Percentiles rank a stretch among this genome's conserved stretches.
These are phyloP conservation scores for Eudyptes chrysolophus DNA, from an alignment of 2,113 vertebrate species.

Conservation along the genomic window DNA sequence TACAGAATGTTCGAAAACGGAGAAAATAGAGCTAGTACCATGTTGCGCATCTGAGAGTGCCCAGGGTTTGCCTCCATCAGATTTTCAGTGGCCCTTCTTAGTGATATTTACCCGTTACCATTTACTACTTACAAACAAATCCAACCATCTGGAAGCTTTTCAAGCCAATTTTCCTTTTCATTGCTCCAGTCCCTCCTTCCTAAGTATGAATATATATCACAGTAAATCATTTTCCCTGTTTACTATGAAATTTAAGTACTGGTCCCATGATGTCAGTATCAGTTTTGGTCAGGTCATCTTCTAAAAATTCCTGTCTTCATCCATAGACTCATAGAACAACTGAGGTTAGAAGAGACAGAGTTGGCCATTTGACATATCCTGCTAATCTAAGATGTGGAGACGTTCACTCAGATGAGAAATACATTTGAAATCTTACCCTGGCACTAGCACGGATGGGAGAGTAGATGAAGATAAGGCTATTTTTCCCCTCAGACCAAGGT, in stretches of 20 bases:
- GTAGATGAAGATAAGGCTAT: not conserved
- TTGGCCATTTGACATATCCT: not conserved
- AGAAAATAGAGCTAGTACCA: not conserved
- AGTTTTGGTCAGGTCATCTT: not conserved
- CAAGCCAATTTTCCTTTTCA: not conserved
- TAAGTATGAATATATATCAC: not conserved
- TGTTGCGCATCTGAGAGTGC: not conserved
- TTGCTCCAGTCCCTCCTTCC: not conserved
- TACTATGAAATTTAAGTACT: not conserved
- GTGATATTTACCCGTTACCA: not conserved
- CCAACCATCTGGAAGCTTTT: not conserved
- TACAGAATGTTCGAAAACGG: not conserved
- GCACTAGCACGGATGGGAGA: not conserved
- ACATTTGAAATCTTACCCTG: not conserved
- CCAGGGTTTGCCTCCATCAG: not conserved
- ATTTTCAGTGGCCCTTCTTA: not conserved
- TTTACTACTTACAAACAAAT: not conserved
- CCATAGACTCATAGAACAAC: not conserved
- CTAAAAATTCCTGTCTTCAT: not conserved
- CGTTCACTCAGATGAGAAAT: not conserved
- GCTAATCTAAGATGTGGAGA: not conserved
- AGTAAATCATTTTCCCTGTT: not conserved
- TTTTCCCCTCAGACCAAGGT: not conserved
- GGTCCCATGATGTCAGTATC: not conserved
- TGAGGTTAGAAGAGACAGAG: not conserved